Evolutionary conservation across 2,888 invertebrate genomes (phyloP).

Genomic region (Gastrophysa polygoni): DNA sequence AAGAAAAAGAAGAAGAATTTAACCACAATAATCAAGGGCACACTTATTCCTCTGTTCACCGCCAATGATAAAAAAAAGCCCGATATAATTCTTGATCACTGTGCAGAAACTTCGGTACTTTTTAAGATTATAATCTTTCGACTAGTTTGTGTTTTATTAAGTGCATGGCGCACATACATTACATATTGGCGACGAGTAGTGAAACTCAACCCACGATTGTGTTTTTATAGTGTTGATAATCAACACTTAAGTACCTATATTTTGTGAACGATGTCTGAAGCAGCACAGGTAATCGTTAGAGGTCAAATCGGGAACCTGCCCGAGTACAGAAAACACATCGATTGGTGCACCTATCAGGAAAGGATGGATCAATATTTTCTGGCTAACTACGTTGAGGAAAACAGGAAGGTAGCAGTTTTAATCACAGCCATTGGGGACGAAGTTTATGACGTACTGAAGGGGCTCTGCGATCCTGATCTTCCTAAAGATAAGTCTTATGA

Average conservation of each 20-base stretch:
- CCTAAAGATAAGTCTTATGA: constrained; percentile 32
- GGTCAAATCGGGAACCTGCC: constrained; percentile 10
- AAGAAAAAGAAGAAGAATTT: no score
- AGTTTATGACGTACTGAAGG: constrained; percentile 27
- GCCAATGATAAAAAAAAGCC: no score
- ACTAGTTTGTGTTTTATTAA: no score
- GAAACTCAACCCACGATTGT: not conserved
- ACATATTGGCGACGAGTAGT: not conserved
- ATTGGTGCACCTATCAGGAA: constrained; percentile 24
- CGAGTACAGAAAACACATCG: constrained; percentile 7
- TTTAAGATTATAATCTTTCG: no score
- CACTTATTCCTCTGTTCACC: no score
- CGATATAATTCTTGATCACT: no score
- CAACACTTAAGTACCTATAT: not conserved
- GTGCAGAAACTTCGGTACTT: no score
- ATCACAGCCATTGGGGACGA: constrained; percentile 30
- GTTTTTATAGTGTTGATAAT: not conserved
- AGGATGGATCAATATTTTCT: constrained; percentile 36
- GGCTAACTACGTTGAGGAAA: constrained; percentile 30
- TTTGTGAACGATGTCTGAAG: not conserved
- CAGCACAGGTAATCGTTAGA: not conserved
- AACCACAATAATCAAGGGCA: no score
- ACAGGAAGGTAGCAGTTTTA: constrained; percentile 32
- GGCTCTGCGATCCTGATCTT: constrained; percentile 16
- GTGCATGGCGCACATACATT: not conserved